These are phyloP conservation scores for Lochmaea crataegi DNA, from an alignment of 2,888 invertebrate genomes.

Conservation along the genomic window DNA sequence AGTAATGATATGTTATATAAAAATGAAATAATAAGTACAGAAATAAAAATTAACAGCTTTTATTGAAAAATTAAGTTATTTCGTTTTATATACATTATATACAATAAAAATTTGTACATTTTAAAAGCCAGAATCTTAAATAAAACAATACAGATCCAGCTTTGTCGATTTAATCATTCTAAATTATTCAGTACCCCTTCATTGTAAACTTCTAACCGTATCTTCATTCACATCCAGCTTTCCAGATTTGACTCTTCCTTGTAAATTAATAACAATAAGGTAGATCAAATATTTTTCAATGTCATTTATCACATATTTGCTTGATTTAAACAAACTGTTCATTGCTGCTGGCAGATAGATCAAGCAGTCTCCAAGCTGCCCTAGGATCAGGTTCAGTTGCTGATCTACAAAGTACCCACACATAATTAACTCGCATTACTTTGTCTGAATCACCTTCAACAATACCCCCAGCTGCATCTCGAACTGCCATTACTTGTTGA, in stretches of 20 bases:
- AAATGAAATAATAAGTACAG: not conserved
- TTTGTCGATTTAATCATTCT: constrained; percentile 8
- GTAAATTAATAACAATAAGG: constrained; percentile 51
- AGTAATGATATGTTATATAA: not conserved
- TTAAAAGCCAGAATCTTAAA: constrained; percentile 41
- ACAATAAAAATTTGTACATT: constrained; percentile 44
- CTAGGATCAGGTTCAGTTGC: constrained; percentile 92
- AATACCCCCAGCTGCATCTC: constrained; percentile 83
- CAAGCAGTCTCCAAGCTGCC: constrained; percentile 96
- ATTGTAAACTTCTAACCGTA: not conserved
- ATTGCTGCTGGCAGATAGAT: constrained; percentile 86
- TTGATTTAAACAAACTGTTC: constrained; percentile 81
- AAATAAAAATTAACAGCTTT: constrained; percentile 41
- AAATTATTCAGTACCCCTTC: constrained; percentile 10
- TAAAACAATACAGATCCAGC: constrained; percentile 40
- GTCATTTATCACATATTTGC: constrained; percentile 10
- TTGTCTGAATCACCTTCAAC: constrained; percentile 96
- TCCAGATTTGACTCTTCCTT: constrained; percentile 42
- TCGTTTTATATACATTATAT: constrained; percentile 37
- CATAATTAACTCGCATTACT: constrained; percentile 93
- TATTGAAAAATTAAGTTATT: constrained; percentile 45
- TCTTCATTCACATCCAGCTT: not conserved
- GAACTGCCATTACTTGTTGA: constrained; percentile 95
- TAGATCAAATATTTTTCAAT: constrained; percentile 41
- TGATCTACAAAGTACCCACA: constrained; percentile 98